A percentile compares a stretch with the other conserved stretches of the same genome.
These are phyloP conservation scores for Pseudochaenichthys georgianus DNA, from an alignment of 2,797 vertebrate genomes.

Conservation along the genomic window DNA sequence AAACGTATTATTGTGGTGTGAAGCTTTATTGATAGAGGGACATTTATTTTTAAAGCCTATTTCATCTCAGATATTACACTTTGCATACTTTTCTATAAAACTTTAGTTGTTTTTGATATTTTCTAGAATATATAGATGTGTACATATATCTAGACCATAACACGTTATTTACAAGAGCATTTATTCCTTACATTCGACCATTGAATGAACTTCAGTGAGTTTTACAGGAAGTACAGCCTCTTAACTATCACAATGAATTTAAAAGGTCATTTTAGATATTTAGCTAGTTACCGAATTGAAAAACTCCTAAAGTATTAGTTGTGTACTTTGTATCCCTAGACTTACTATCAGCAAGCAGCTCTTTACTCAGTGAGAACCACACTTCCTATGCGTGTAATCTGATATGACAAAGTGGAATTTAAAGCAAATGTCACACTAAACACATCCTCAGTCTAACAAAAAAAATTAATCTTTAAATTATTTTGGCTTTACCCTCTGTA, in stretches of 20 bases:
- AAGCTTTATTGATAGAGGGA: neutral
- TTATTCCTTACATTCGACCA: neutral
- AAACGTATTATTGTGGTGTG: neutral
- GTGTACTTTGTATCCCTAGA: too few relatives aligned
- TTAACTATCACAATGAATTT: neutral
- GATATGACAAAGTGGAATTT: neutral
- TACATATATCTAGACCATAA: neutral
- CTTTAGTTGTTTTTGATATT: neutral
- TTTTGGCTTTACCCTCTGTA: constrained; percentile 3
- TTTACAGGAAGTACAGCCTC: neutral
- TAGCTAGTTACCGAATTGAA: neutral
- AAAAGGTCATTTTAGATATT: neutral
- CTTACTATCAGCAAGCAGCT: neutral
- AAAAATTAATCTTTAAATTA: neutral
- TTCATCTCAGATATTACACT: neutral
- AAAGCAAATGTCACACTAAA: neutral
- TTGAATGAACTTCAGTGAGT: neutral
- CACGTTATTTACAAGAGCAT: constrained; percentile 10
- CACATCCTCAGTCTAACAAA: neutral
- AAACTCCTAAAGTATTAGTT: neutral
- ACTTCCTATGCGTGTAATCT: neutral
- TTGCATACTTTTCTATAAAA: neutral
- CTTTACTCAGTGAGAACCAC: neutral
- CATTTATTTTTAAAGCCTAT: neutral
- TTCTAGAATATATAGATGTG: neutral